Evolutionary conservation across 35 echinoderm and acorn worm genomes (phyloP).

Genomic region (Acanthaster planci): DNA sequence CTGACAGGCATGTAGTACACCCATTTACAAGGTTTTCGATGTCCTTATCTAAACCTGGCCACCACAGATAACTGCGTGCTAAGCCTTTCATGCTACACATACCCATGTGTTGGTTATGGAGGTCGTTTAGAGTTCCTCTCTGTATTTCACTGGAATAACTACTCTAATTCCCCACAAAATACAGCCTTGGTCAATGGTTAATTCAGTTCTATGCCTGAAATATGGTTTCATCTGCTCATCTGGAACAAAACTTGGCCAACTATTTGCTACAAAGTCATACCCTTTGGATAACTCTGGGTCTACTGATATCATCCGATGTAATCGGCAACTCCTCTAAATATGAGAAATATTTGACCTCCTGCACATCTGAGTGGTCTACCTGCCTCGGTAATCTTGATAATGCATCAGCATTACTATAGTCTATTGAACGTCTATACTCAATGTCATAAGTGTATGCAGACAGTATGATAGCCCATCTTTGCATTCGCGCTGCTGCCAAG

Average conservation of each 20-base stretch:
- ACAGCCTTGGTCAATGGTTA: slow-evolving; percentile 52
- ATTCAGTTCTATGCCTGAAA: slow-evolving; percentile 22
- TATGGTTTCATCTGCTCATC: slow-evolving; percentile 23
- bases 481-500: slow-evolving; percentile 61
- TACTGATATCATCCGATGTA: background rate
- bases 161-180: slow-evolving; percentile 47
- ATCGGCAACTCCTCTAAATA: background rate
- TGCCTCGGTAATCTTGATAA: slow-evolving; percentile 38
- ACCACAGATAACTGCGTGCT: slow-evolving; percentile 52
- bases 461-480: slow-evolving; percentile 57
- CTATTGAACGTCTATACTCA: background rate
- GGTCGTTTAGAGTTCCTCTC: slow-evolving; percentile 25
- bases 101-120: slow-evolving; percentile 56
- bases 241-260: slow-evolving; percentile 14
- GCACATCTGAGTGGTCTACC: background rate
- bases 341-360: background rate
- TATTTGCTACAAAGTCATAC: slow-evolving; percentile 16
- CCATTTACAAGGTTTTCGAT: slow-evolving; percentile 43
- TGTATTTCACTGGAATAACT: slow-evolving; percentile 21
- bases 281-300: slow-evolving; percentile 10
- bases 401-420: slow-evolving; percentile 47
- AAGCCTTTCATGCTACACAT: slow-evolving; percentile 56
- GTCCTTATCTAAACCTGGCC: slow-evolving; percentile 64
- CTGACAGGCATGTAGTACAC: slow-evolving; percentile 35
- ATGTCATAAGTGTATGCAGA: slow-evolving; percentile 46